Evolutionary conservation across 2,888 invertebrate genomes (phyloP).

Genomic region (Andricus curvator): DNA sequence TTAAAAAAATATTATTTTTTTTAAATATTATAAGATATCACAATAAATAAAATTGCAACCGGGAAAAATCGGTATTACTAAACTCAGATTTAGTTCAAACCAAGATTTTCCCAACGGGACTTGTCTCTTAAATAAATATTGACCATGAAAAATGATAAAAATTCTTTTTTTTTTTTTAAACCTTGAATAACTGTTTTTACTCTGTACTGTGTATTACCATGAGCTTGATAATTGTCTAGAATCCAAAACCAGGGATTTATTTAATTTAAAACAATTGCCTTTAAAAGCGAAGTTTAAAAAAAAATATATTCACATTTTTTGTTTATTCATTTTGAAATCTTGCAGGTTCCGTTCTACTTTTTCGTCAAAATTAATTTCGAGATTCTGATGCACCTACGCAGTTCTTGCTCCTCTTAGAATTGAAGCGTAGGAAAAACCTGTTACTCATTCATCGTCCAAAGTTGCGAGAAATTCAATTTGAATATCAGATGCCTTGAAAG

Average conservation of each 20-base stretch:
- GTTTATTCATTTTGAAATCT: background rate
- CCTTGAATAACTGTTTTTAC: background rate
- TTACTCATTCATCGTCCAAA: constrained; percentile 1
- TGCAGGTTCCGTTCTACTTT: background rate
- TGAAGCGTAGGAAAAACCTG: constrained; percentile 28
- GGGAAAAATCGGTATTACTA: background rate
- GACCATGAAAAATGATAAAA: background rate
- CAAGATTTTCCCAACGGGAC: background rate
- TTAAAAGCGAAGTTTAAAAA: background rate
- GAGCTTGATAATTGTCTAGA: no score
- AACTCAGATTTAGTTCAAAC: background rate
- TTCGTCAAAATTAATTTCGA: constrained; percentile 2
- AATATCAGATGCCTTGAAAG: background rate
- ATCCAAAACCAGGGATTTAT: no score
- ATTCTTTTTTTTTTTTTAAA: background rate
- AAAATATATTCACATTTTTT: background rate
- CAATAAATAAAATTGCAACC: no score
- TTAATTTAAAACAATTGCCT: no score
- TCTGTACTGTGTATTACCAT: background rate
- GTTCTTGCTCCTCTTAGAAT: constrained; percentile 25
- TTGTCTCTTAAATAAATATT: background rate
- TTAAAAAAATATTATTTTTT: no score
- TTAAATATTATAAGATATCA: no score
- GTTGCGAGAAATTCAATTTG: background rate
- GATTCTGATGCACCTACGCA: constrained; percentile 19